These are phyloP conservation scores for Poeciliopsis turneri DNA, from an alignment of 2,797 vertebrate species.

Conservation along the genomic window DNA sequence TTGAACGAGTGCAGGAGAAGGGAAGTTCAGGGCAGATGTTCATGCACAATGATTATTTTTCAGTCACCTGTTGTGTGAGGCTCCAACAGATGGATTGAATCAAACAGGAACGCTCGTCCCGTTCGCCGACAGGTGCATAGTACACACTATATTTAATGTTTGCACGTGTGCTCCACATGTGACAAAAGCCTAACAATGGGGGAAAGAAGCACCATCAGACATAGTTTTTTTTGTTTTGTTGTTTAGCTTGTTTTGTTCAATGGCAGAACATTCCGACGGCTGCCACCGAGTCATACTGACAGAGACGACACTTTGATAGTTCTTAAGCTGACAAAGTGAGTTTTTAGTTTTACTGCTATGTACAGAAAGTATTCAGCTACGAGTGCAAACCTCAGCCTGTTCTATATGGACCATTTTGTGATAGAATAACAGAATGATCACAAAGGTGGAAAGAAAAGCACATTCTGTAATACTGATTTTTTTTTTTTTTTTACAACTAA, in stretches of 20 bases:
- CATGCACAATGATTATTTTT: conserved; percentile 33
- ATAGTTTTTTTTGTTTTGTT: conserved; percentile 12
- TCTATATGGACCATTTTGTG: neutral
- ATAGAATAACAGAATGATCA: neutral
- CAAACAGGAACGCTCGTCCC: conserved; percentile 7
- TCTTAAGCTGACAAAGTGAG: neutral
- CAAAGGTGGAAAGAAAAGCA: neutral
- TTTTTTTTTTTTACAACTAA: neutral
- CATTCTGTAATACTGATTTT: neutral
- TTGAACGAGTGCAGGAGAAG: conserved; percentile 59
- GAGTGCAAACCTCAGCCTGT: neutral
- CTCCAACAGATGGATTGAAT: conserved; percentile 13
- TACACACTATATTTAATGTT: conserved; percentile 3
- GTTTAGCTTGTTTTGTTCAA: conserved; percentile 42
- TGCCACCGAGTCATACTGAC: conserved; percentile 28
- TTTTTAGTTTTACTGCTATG: neutral
- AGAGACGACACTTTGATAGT: neutral
- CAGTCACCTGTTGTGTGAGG: conserved; percentile 8
- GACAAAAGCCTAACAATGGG: conserved; percentile 18
- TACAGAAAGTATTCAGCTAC: neutral
- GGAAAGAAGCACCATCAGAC: conserved; percentile 16
- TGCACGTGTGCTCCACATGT: conserved; percentile 30
- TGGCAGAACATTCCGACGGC: conserved; percentile 38
- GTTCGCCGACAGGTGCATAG: conserved; percentile 22
- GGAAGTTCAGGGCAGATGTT: conserved; percentile 55